Conservation (phyloP, 2,797 vertebrate genomes). For the Sebastes itinus region DNA sequence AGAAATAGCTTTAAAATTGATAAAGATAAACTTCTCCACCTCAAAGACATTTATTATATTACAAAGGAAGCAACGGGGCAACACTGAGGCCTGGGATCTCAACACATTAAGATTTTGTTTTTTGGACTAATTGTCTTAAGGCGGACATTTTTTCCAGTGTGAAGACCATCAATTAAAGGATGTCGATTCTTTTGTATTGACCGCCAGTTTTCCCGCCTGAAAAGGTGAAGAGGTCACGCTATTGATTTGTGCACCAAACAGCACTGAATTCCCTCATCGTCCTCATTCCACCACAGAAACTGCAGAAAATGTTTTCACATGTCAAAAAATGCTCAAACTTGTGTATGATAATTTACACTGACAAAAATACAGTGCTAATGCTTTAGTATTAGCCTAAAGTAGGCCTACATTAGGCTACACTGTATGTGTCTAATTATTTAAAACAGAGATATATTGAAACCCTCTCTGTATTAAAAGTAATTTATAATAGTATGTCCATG, state of each 20-base stretch:
- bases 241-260: slow-evolving; percentile 30
- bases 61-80: neutral
- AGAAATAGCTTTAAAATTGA: neutral
- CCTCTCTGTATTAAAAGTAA: neutral
- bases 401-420: neutral
- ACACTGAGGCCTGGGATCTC: neutral
- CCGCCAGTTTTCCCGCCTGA: slow-evolving; percentile 9
- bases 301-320: neutral
- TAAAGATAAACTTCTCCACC: neutral
- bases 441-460: neutral
- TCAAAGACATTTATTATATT: neutral
- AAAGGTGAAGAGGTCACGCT: slow-evolving; percentile 49
- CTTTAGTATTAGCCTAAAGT: too few species aligned
- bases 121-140: too few species aligned
- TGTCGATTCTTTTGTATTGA: neutral
- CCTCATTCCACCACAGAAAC: slow-evolving; percentile 3
- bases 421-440: neutral
- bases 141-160: slow-evolving; percentile 12
- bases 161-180: slow-evolving; percentile 24
- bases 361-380: too few species aligned
- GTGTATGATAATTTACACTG: neutral
- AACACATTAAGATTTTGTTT: neutral
- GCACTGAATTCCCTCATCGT: neutral
- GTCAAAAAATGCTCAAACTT: neutral
- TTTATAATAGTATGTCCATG: neutral